Conservation (phyloP, 2,797 vertebrate species). For the Gallinago solitaria region DNA sequence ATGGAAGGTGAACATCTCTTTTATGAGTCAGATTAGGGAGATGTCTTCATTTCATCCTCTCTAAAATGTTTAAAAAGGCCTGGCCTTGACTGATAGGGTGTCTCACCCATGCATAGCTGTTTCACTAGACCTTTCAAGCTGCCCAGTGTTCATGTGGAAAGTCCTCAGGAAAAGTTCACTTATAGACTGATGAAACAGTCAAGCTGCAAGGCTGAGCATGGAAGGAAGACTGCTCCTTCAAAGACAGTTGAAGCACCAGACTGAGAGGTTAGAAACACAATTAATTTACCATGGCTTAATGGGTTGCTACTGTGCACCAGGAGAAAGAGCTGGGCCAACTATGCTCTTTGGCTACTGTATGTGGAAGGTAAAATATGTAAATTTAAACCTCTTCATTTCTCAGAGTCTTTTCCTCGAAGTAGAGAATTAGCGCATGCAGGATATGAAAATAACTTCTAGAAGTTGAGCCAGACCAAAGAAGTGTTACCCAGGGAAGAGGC, state of each 20-base stretch:
- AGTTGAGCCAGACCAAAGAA: constrained; percentile 20
- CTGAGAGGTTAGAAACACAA: background rate
- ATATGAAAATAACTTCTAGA: constrained; percentile 31
- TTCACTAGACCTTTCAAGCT: background rate
- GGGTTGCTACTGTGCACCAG: background rate
- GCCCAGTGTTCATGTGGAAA: background rate
- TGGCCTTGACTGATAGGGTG: background rate
- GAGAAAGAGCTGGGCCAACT: background rate
- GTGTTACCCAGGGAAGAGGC: constrained; percentile 11
- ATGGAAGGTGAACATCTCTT: background rate
- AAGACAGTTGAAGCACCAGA: background rate
- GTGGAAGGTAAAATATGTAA: background rate
- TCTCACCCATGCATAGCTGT: background rate
- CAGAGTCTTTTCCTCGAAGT: background rate
- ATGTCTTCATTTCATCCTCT: background rate
- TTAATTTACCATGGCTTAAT: background rate
- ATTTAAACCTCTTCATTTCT: background rate
- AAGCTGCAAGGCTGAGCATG: background rate
- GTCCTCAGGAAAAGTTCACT: background rate
- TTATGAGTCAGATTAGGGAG: background rate
- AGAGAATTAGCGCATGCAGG: background rate
- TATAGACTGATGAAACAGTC: background rate
- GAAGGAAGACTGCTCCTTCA: background rate
- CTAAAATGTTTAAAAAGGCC: background rate
- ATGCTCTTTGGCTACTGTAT: background rate